Evolutionary conservation across 2,797 vertebrate genomes (phyloP).

Genomic region (Borostomias antarcticus): DNA sequence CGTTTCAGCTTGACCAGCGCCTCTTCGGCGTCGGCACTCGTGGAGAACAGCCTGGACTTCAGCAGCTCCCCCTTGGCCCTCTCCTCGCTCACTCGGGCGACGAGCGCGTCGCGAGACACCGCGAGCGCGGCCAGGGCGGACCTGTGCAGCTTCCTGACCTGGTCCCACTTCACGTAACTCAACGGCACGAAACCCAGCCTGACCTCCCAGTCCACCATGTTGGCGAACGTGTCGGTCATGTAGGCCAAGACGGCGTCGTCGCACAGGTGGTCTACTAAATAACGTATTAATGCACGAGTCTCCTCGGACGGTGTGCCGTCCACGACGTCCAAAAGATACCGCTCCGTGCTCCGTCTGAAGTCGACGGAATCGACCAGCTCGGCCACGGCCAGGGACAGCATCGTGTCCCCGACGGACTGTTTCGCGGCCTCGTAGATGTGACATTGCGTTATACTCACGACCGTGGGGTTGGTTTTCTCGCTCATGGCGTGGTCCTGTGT

Average conservation of each 20-base stretch:
- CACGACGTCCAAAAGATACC: not conserved
- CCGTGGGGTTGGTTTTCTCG: constrained; percentile 3
- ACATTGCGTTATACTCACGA: not conserved
- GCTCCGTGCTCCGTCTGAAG: constrained; percentile 4
- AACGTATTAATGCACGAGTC: constrained; percentile 3
- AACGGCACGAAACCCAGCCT: constrained; percentile 5
- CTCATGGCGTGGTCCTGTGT: constrained; percentile 2
- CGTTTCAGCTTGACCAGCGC: not conserved
- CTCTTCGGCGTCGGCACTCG: not conserved
- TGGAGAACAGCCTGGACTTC: not conserved
- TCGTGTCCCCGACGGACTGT: not conserved
- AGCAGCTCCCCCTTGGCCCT: not conserved
- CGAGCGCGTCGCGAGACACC: not conserved
- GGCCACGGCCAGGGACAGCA: constrained; percentile 3
- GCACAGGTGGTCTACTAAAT: constrained; percentile 6
- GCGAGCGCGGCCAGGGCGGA: not conserved
- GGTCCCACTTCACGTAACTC: not conserved
- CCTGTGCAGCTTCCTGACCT: not conserved
- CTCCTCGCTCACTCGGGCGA: not conserved
- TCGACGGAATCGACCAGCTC: not conserved
- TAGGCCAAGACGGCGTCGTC: not conserved
- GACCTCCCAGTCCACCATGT: constrained; percentile 6
- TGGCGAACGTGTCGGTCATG: constrained; percentile 2
- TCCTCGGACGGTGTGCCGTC: not conserved
- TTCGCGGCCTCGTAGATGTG: not conserved